Evolutionary conservation across 2,113 vertebrate species (phyloP).

Genomic region (Chloropsis hardwickii): DNA sequence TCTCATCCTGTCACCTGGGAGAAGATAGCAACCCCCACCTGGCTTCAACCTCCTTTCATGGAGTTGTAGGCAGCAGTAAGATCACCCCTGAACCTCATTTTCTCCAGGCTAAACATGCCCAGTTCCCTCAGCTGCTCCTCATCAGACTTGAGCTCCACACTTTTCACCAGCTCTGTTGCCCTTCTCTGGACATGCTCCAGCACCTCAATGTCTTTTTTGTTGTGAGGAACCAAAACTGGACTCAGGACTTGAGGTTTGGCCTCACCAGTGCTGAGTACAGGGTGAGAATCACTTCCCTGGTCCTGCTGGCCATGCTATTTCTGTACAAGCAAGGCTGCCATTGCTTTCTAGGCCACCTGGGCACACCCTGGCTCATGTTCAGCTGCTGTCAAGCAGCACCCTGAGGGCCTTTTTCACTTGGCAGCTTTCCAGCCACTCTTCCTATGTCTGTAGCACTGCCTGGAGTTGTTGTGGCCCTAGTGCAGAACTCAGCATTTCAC

Average conservation of each 20-base stretch:
- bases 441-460: too few relatives aligned
- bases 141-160: background rate
- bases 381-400: background rate
- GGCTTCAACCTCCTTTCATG: too few relatives aligned
- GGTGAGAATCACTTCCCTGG: fast-evolving
- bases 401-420: background rate
- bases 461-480: background rate
- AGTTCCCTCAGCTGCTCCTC: background rate
- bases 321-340: background rate
- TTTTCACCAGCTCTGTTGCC: background rate
- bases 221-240: background rate
- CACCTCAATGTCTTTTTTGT: background rate
- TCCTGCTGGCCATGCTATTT: background rate
- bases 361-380: background rate
- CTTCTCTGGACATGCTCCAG: background rate
- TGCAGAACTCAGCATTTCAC: background rate
- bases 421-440: background rate
- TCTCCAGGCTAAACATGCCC: background rate
- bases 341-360: background rate
- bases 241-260: background rate
- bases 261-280: background rate
- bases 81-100: background rate
- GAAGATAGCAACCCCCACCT: too few relatives aligned
- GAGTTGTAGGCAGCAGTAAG: background rate
- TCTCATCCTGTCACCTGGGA: background rate